Evolutionary conservation across 2,888 invertebrate genomes (phyloP).

Genomic region (Hermaeophaga mercurialis): DNA sequence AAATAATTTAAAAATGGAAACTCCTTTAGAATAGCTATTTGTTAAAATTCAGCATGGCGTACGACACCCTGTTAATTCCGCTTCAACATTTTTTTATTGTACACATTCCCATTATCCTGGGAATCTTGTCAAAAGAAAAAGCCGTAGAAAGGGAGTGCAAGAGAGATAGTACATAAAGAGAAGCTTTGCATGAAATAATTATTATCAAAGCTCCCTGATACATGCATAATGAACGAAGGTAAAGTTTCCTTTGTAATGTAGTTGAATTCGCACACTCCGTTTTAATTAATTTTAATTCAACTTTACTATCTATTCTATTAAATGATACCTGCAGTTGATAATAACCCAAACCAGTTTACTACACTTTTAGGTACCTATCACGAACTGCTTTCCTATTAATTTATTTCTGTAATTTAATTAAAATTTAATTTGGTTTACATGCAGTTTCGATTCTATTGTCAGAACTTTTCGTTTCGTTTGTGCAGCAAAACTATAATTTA

Average conservation of each 20-base stretch:
- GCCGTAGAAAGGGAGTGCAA: not conserved
- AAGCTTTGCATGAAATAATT: conserved; percentile 20
- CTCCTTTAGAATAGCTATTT: too few species aligned
- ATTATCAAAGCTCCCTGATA: conserved; percentile 19
- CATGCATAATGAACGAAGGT: conserved; percentile 25
- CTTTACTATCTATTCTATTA: conserved; percentile 27
- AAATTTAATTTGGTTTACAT: not conserved
- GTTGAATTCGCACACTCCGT: conserved; percentile 25
- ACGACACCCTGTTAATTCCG: too few species aligned
- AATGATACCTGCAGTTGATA: conserved; percentile 23
- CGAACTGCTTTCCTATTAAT: conserved; percentile 6
- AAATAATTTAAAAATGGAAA: too few species aligned
- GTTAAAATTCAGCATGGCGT: too few species aligned
- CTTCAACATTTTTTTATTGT: not conserved
- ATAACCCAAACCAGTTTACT: conserved; percentile 18
- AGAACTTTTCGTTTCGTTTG: too few species aligned
- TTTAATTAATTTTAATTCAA: conserved; percentile 31
- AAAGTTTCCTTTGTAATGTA: conserved; percentile 25
- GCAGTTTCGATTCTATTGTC: too few species aligned
- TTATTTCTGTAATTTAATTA: conserved; percentile 7
- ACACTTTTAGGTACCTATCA: conserved; percentile 7
- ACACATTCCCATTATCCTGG: not conserved
- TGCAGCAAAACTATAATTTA: too few species aligned
- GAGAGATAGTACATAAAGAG: conserved; percentile 18
- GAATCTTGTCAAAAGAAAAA: not conserved